phyloP scores from a whole-genome alignment of 2,113 vertebrate species.

The Neogobius melanostomus region DNA sequence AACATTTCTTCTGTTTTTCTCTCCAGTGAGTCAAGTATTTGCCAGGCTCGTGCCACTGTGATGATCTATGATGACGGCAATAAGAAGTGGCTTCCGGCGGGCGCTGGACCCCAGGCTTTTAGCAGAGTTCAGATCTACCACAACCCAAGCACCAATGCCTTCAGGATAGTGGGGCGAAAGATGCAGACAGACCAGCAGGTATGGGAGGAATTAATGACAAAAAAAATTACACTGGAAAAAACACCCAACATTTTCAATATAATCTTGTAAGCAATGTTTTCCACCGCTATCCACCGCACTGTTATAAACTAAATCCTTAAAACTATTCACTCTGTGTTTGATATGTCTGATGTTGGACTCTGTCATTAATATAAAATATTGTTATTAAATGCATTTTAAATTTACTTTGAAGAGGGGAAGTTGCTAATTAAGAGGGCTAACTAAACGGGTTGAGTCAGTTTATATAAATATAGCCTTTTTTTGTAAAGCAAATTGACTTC shows the following conservation, averaged over 20 bases:
- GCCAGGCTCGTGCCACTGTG: conserved; percentile 88
- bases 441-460: conserved; percentile 30
- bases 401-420: not conserved
- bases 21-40: conserved; percentile 84
- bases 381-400: not conserved
- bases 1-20: not conserved
- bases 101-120: conserved; percentile 81
- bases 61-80: conserved; percentile 88
- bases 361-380: not conserved
- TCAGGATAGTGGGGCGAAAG: conserved; percentile 89
- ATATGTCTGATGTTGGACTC: not conserved
- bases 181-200: conserved; percentile 91
- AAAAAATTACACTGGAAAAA: too few species aligned
- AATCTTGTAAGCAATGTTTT: too few species aligned
- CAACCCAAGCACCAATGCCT: conserved; percentile 83
- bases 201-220: not conserved
- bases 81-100: conserved; percentile 88
- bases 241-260: too few species aligned
- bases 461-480: conserved; percentile 27
- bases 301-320: too few species aligned
- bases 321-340: too few species aligned
- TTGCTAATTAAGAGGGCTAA: not conserved
- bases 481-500: conserved; percentile 12
- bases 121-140: conserved; percentile 93
- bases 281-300: too few species aligned